A percentile compares a stretch with the other conserved stretches of the same genome.
phyloP scores from a whole-genome alignment of 1,140 invertebrate species.

The Micrasema longulum region DNA sequence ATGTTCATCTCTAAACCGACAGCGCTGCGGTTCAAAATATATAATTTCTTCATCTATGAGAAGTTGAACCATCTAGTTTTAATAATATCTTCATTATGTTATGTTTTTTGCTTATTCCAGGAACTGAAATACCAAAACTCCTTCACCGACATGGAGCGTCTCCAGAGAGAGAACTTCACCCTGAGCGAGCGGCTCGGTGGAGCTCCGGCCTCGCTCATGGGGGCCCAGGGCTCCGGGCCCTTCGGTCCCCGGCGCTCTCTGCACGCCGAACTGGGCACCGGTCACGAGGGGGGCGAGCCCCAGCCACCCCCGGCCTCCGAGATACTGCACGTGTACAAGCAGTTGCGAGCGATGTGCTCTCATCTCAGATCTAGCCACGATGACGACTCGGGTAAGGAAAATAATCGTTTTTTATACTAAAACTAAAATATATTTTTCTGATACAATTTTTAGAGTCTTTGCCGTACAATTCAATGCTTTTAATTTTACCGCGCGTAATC shows the following conservation, averaged over 20 bases:
- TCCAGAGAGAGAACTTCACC: slow-evolving; percentile 74
- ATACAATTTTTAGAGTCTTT: no score
- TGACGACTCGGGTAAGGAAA: slow-evolving; percentile 68
- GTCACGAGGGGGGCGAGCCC: slow-evolving; percentile 66
- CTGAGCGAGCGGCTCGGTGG: slow-evolving; percentile 72
- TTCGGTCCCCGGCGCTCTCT: slow-evolving; percentile 69
- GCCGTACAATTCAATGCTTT: no score
- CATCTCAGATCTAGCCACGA: slow-evolving; percentile 80
- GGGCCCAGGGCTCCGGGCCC: slow-evolving; percentile 57
- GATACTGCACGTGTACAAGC: slow-evolving; percentile 75
- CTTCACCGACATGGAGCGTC: slow-evolving; percentile 72
- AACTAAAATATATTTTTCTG: no score
- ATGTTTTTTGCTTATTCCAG: slow-evolving; percentile 52
- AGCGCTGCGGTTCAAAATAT: not conserved
- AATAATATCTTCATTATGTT: no score
- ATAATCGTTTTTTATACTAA: not conserved
- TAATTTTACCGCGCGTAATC: no score
- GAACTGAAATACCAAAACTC: slow-evolving; percentile 71
- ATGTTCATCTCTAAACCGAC: no score
- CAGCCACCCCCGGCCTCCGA: slow-evolving; percentile 74
- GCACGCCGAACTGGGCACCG: slow-evolving; percentile 83
- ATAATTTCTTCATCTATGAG: no score
- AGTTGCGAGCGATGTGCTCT: slow-evolving; percentile 75
- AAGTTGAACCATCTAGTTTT: not conserved
- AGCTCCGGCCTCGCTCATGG: slow-evolving; percentile 56